These are phyloP conservation scores for Eulithis prunata DNA, from an alignment of 2,888 invertebrate genomes.

Conservation along the genomic window DNA sequence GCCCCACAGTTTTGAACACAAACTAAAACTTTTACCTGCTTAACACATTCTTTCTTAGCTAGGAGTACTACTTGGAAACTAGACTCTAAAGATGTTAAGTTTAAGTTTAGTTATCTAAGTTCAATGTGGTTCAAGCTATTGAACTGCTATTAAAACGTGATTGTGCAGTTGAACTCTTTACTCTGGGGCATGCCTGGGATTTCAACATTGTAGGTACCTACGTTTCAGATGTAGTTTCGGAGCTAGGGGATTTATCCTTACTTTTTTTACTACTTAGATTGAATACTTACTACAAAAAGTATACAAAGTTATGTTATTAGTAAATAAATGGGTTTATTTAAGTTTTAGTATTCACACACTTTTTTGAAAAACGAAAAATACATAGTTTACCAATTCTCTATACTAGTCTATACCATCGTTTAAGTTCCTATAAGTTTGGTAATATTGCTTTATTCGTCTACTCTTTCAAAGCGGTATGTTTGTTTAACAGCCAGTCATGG, in stretches of 20 bases:
- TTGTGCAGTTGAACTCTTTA: slow-evolving; percentile 32
- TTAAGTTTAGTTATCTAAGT: slow-evolving; percentile 13
- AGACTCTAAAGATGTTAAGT: slow-evolving; percentile 6
- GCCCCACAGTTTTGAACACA: slow-evolving; percentile 9
- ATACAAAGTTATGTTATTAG: no score
- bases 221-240: slow-evolving; percentile 16
- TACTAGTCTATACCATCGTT: no score
- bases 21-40: slow-evolving; percentile 19
- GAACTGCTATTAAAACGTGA: slow-evolving; percentile 30
- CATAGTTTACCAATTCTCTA: no score
- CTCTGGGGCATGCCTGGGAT: slow-evolving; percentile 24
- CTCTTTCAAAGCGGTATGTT: slow-evolving; percentile 48
- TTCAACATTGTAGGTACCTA: slow-evolving; percentile 17
- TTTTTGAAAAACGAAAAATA: no score
- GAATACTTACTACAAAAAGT: no score
- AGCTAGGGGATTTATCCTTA: not conserved
- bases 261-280: no score
- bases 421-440: not conserved
- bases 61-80: slow-evolving; percentile 17
- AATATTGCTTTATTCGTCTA: not conserved
- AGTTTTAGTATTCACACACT: no score
- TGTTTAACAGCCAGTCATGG: slow-evolving; percentile 59
- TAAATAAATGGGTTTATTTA: no score
- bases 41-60: slow-evolving; percentile 16
- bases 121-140: slow-evolving; percentile 12